Evolutionary conservation across 2,797 vertebrate species (phyloP), one percentile per base, ranked within the genome.

Genomic region (Argya squamiceps): DNA sequence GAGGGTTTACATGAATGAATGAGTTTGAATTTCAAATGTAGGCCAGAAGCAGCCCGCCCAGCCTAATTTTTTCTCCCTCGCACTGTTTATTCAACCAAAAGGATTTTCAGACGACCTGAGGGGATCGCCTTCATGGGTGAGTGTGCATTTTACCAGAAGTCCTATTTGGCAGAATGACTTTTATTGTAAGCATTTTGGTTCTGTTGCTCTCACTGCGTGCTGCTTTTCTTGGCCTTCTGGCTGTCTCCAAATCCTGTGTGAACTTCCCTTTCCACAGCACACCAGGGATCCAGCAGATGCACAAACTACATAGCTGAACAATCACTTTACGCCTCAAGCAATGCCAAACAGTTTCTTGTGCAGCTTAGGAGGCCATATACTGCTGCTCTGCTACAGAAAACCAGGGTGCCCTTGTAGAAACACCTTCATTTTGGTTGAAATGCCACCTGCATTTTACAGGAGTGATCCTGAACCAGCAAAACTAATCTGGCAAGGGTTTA

Each of bases 1-100:
- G 56, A 85, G 50, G 17, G 11, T 68, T 94, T 78, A 82, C 50
- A 71, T 59, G 79, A 96, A 84, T 79, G 77, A 94, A 70, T 27
- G n/a, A 75, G 50, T 58, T 10, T 52, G 34, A 65, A 75, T 93
- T 85, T 89, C 60, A 81, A 91, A 92, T 85, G 60, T 55, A 93
- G 76, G 84, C 87, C 87, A 91, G 78, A 74, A 88, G n/a, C 69
- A 86, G 76, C 34, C 43, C 0, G 0, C 23, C 46, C 62, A 93
- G 65, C 50, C 89, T 68, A 7, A 15, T 93, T 81, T 87, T 46
- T 92, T 43, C 53, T 88, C 69, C 41, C 34, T 55, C 1, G 1
- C 27, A 41, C 47, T 91, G 84, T 92, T 93, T 78, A 88, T 91
- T 93, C 93, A 94, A 71, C 81, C 68, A 82, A 88, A 86, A 92